These are phyloP conservation scores for Oplegnathus fasciatus DNA, from an alignment of 2,113 vertebrate species.

Conservation along the genomic window DNA sequence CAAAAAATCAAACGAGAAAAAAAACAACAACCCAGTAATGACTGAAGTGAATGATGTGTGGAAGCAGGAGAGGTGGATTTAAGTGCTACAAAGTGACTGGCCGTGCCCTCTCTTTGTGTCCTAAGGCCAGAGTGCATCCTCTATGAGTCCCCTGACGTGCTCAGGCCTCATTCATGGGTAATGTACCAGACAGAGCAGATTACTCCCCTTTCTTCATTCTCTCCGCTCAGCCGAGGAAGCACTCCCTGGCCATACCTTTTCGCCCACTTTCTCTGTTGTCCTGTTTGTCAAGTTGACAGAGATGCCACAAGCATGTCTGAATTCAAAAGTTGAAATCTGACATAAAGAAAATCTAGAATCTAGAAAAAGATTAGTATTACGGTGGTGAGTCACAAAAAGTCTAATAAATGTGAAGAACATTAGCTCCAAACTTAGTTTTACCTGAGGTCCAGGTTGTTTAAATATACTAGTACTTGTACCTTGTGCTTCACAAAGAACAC, in stretches of 20 bases:
- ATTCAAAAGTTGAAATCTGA: constrained; percentile 27
- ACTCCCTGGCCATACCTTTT: constrained; percentile 44
- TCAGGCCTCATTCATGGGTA: constrained; percentile 79
- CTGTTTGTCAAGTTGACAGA: constrained; percentile 42
- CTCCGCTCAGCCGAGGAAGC: constrained; percentile 63
- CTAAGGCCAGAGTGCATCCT: constrained; percentile 74
- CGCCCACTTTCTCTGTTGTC: constrained; percentile 58
- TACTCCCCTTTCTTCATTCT: constrained; percentile 75
- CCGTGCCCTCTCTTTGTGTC: constrained; percentile 72
- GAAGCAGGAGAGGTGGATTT: constrained; percentile 58
- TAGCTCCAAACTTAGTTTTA: not conserved
- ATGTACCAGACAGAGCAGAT: constrained; percentile 81
- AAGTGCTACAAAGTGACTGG: constrained; percentile 72
- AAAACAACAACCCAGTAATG: constrained; percentile 8
- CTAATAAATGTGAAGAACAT: not conserved
- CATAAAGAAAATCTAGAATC: not conserved
- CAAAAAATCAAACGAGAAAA: not conserved
- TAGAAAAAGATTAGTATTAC: not conserved
- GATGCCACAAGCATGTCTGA: not conserved
- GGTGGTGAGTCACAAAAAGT: not conserved
- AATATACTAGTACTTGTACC: not conserved
- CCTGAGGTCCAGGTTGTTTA: not conserved
- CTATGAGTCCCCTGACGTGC: constrained; percentile 67
- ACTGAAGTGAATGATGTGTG: constrained; percentile 43
- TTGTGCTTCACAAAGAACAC: not conserved